These are phyloP conservation scores for Gymnothorax reevesii DNA, from an alignment of 2,797 vertebrate species.

Conservation along the genomic window DNA sequence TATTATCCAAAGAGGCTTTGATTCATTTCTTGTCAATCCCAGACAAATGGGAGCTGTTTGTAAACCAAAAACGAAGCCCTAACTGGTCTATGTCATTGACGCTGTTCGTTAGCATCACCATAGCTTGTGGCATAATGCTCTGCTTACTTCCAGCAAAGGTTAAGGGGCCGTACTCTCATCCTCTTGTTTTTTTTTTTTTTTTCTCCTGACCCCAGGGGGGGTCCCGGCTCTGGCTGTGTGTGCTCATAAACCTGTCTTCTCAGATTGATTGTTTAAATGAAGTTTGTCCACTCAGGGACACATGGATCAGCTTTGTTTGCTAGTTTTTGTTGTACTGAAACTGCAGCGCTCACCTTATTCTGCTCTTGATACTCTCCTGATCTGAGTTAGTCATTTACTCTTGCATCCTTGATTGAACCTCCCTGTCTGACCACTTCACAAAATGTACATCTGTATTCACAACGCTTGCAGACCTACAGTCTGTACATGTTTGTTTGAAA, in stretches of 20 bases:
- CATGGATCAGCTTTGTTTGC: background rate
- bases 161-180: background rate
- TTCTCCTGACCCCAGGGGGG: background rate
- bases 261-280: slow-evolving; percentile 3
- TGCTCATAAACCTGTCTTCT: slow-evolving; percentile 5
- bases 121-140: background rate
- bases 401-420: background rate
- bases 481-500: too few relatives aligned
- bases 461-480: too few relatives aligned
- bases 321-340: slow-evolving; percentile 1
- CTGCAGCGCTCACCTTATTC: background rate
- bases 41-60: background rate
- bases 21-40: background rate
- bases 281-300: background rate
- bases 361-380: background rate
- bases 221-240: background rate
- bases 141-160: background rate
- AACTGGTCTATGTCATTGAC: background rate
- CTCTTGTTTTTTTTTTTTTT: background rate
- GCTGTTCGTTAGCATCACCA: background rate
- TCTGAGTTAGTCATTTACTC: background rate
- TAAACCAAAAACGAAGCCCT: background rate
- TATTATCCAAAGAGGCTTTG: background rate
- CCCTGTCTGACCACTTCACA: background rate
- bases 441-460: background rate